Percentiles rank a stretch among this genome's conserved stretches.
Evolutionary conservation across 2,113 vertebrate genomes (phyloP).

Genomic region (Zosterops pallidus): DNA sequence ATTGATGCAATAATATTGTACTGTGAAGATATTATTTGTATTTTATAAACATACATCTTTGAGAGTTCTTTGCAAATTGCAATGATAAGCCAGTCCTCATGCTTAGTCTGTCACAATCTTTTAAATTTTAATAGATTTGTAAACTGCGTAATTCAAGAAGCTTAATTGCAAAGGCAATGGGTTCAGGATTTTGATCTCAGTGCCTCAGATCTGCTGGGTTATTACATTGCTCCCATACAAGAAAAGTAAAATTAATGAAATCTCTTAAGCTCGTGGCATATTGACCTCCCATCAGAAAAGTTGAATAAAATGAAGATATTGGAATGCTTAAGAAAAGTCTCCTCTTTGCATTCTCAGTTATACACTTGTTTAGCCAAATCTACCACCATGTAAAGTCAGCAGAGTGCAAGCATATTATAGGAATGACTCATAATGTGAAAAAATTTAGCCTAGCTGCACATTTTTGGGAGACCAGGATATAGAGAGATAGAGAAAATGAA

Average conservation of each 20-base stretch:
- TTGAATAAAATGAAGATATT: not conserved
- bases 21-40: not conserved
- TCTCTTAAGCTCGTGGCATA: not conserved
- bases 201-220: not conserved
- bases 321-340: not conserved
- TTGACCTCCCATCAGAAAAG: not conserved
- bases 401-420: not conserved
- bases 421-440: not conserved
- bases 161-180: not conserved
- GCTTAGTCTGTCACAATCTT: not conserved
- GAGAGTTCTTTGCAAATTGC: not conserved
- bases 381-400: not conserved
- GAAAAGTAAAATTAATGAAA: not conserved
- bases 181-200: not conserved
- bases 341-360: not conserved
- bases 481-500: not conserved
- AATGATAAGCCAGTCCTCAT: not conserved
- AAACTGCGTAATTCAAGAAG: not conserved
- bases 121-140: constrained; percentile 2
- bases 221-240: not conserved
- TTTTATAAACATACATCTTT: not conserved
- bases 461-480: not conserved
- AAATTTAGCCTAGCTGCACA: not conserved
- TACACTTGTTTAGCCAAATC: not conserved
- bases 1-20: not conserved